Evolutionary conservation across 2,797 vertebrate species (phyloP).

Genomic region (Eulemur rubriventer): DNA sequence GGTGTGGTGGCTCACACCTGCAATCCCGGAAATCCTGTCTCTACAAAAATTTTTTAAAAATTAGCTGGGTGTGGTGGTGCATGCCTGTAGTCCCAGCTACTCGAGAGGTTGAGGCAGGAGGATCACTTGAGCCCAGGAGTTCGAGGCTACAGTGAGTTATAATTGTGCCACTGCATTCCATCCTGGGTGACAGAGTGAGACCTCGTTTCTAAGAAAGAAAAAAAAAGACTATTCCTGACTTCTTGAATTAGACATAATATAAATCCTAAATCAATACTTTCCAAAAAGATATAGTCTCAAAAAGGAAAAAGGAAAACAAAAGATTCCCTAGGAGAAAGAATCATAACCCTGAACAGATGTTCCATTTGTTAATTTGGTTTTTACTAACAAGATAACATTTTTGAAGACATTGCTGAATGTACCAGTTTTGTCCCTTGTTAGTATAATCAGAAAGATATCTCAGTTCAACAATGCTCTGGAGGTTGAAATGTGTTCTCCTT

Average conservation of each 20-base stretch:
- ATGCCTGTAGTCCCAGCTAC: neutral
- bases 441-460: conserved; percentile 39
- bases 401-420: neutral
- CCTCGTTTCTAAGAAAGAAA: neutral
- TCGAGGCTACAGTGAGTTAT: too few relatives aligned
- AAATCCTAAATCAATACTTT: conserved; percentile 33
- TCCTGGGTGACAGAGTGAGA: too few relatives aligned
- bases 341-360: conserved; percentile 28
- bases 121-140: neutral
- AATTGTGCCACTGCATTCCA: too few relatives aligned
- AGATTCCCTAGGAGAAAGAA: conserved; percentile 7
- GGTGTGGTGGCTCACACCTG: neutral
- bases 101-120: neutral
- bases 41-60: neutral
- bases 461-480: conserved; percentile 24
- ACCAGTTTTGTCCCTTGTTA: conserved; percentile 10
- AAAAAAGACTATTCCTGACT: neutral
- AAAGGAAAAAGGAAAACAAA: neutral
- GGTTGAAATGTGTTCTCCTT: conserved; percentile 23
- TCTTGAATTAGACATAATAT: conserved; percentile 39
- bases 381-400: conserved; percentile 52
- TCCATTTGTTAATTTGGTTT: conserved; percentile 61
- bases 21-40: neutral
- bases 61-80: neutral
- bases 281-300: conserved; percentile 8